Percentiles rank a stretch among this genome's conserved stretches.
These are phyloP conservation scores for Seira musarum DNA, from an alignment of 2,888 invertebrate genomes.

Conservation along the genomic window DNA sequence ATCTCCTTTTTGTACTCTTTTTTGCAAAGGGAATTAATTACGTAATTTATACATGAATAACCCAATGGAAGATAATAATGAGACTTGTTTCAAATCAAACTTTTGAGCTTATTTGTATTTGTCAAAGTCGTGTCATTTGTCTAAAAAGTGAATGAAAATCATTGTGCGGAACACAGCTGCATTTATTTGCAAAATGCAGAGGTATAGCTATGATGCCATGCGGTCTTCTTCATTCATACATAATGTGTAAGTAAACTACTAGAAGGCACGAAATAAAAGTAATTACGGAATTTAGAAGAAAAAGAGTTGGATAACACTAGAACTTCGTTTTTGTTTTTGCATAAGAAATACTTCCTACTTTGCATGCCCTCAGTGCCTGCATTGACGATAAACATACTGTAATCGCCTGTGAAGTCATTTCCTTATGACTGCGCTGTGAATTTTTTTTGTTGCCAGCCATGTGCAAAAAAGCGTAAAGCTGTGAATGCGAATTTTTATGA, in stretches of 20 bases:
- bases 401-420: background rate
- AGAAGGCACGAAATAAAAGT: constrained; percentile 7
- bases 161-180: background rate
- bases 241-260: background rate
- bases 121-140: too few relatives aligned
- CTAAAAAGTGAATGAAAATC: constrained; percentile 15
- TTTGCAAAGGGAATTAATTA: background rate
- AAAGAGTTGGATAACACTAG: background rate
- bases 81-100: background rate
- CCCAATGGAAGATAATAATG: background rate
- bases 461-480: constrained; percentile 46
- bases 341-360: constrained; percentile 10
- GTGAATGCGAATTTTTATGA: constrained; percentile 14
- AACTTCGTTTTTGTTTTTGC: constrained; percentile 4
- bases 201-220: background rate
- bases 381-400: background rate
- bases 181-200: too few relatives aligned
- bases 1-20: too few relatives aligned
- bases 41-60: background rate
- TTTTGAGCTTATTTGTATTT: background rate
- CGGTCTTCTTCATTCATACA: background rate
- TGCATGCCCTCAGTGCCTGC: constrained; percentile 8
- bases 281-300: constrained; percentile 11
- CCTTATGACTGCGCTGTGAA: constrained; percentile 18
- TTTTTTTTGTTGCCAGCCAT: background rate